phyloP scores from a whole-genome alignment of 2,113 vertebrate species.

The Uropsilus gracilis region DNA sequence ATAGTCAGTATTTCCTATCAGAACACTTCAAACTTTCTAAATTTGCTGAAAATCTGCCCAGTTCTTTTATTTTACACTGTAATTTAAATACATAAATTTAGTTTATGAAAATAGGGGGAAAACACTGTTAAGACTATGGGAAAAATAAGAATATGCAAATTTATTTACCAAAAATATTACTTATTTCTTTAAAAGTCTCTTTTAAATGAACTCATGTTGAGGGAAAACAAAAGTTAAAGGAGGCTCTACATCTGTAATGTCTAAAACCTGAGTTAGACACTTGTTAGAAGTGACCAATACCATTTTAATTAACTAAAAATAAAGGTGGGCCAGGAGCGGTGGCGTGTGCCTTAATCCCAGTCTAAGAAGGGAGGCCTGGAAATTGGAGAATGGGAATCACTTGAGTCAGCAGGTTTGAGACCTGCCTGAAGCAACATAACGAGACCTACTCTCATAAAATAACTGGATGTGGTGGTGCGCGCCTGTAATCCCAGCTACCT shows the following conservation, averaged over 20 bases:
- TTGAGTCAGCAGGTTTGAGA: too few species aligned
- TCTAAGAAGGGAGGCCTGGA: too few species aligned
- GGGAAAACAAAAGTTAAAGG: background rate
- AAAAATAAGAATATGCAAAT: background rate
- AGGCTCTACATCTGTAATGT: background rate
- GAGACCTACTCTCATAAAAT: too few species aligned
- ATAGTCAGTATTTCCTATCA: background rate
- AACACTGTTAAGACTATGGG: background rate
- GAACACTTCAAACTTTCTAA: background rate
- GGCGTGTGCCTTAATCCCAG: too few species aligned
- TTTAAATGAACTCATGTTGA: background rate
- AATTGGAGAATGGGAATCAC: too few species aligned
- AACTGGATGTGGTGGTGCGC: too few species aligned
- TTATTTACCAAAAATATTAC: background rate
- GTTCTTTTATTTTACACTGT: background rate
- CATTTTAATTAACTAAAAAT: background rate
- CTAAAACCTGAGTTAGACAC: background rate
- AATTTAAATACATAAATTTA: slow-evolving; percentile 12
- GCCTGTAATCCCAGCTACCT: too few species aligned
- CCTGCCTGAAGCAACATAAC: too few species aligned
- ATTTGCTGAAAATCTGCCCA: background rate
- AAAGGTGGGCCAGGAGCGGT: too few species aligned
- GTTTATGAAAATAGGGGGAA: slow-evolving; percentile 36
- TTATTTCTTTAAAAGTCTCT: slow-evolving; percentile 6
- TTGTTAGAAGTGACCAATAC: background rate